A percentile compares a stretch with the other conserved stretches of the same genome.
phyloP scores from a whole-genome alignment of 2,113 vertebrate species.

The Dinomys branickii region DNA sequence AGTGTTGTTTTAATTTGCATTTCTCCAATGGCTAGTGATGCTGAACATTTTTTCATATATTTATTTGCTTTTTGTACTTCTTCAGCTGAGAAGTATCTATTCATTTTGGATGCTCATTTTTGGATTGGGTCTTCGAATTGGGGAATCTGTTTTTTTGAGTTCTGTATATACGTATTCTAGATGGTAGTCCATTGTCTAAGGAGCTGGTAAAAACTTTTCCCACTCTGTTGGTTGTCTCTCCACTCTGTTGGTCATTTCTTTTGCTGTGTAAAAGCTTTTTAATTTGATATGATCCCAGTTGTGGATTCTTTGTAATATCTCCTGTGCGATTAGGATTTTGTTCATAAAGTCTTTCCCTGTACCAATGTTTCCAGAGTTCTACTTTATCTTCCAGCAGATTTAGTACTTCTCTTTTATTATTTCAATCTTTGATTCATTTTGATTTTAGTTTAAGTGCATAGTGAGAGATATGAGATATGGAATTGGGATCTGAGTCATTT shows the following conservation, averaged over 20 bases:
- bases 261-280: background rate
- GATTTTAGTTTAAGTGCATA: background rate
- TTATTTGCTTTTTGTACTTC: background rate
- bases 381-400: background rate
- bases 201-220: background rate
- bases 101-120: background rate
- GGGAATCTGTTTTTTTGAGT: background rate
- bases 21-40: background rate
- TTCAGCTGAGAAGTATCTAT: background rate
- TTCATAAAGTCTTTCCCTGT: background rate
- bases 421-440: background rate
- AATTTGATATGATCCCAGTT: background rate
- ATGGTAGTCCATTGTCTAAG: background rate
- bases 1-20: background rate
- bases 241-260: background rate
- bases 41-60: background rate
- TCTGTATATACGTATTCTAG: background rate
- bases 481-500: background rate
- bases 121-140: background rate
- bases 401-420: background rate
- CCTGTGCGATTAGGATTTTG: background rate
- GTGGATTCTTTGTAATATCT: background rate
- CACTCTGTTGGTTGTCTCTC: background rate
- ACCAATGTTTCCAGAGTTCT: background rate
- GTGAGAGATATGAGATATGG: background rate